Conservation (phyloP, 1,140 invertebrate species). For the Drosophila varians region DNA sequence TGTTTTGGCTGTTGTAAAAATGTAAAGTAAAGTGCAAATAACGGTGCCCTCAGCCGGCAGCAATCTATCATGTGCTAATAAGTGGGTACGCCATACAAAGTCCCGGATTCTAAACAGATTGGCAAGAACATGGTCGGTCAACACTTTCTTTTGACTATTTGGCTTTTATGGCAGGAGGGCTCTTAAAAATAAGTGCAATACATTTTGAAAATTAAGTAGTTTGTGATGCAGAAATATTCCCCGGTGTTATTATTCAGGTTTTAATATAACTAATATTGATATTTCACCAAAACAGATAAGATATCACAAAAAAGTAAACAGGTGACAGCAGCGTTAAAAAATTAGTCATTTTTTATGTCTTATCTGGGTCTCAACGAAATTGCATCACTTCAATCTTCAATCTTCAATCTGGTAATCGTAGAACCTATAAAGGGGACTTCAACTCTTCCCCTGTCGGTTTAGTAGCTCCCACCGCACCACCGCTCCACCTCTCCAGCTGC, state of each 20-base stretch:
- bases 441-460: neutral
- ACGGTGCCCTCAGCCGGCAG: constrained; percentile 65
- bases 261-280: too few relatives aligned
- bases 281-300: too few relatives aligned
- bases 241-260: too few relatives aligned
- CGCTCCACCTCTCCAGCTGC: neutral
- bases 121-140: neutral
- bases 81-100: constrained; percentile 47
- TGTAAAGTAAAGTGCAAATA: constrained; percentile 78
- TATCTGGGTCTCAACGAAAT: neutral
- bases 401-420: neutral
- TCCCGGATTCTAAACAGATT: constrained; percentile 1
- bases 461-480: neutral
- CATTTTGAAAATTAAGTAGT: too few relatives aligned
- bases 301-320: neutral
- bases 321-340: neutral
- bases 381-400: neutral
- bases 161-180: neutral
- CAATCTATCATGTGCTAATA: constrained; percentile 77
- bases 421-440: neutral
- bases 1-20: constrained; percentile 76
- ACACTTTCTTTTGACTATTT: neutral
- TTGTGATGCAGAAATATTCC: neutral
- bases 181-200: neutral
- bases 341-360: neutral